Conservation (phyloP, 1,140 invertebrate species). For the Dinoponera quadriceps region DNA sequence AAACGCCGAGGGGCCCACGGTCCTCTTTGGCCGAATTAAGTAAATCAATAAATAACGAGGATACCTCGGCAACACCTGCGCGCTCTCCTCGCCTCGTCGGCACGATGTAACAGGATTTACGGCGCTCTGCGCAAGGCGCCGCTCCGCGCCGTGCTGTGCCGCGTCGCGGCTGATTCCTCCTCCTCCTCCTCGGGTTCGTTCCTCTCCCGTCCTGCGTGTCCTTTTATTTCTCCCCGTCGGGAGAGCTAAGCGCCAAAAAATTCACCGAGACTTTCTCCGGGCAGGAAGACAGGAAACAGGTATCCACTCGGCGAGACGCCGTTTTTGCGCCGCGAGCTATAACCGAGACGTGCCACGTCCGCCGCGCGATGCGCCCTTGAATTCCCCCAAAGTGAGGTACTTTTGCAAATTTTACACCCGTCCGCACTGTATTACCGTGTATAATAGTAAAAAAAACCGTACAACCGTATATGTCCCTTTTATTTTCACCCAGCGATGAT, state of each 20-base stretch:
- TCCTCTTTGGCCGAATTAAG: slow-evolving; percentile 84
- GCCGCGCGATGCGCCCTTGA: background rate
- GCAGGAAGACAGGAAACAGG: slow-evolving; percentile 55
- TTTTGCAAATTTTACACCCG: slow-evolving; percentile 31
- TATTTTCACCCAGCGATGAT: too few relatives aligned
- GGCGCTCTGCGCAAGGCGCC: slow-evolving; percentile 66
- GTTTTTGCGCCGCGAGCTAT: slow-evolving; percentile 45
- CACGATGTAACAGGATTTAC: slow-evolving; percentile 72
- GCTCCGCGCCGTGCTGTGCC: slow-evolving; percentile 55
- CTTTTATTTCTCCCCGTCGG: slow-evolving; percentile 20
- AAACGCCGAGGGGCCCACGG: slow-evolving; percentile 78
- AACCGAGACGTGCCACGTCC: slow-evolving; percentile 16
- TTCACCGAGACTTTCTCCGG: slow-evolving; percentile 53
- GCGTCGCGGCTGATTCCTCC: slow-evolving; percentile 60
- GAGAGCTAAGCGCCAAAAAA: slow-evolving; percentile 50
- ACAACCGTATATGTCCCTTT: background rate
- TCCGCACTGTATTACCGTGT: background rate
- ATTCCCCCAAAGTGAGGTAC: background rate
- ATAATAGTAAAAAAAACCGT: background rate
- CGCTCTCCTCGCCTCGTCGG: slow-evolving; percentile 72
- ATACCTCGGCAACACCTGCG: slow-evolving; percentile 82
- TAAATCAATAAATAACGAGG: slow-evolving; percentile 86
- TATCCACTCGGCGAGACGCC: slow-evolving; percentile 49
- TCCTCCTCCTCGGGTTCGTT: slow-evolving; percentile 20
- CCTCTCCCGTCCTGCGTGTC: background rate